Evolutionary conservation across 2,113 vertebrate genomes (phyloP).

Genomic region (Percina caprodes): DNA sequence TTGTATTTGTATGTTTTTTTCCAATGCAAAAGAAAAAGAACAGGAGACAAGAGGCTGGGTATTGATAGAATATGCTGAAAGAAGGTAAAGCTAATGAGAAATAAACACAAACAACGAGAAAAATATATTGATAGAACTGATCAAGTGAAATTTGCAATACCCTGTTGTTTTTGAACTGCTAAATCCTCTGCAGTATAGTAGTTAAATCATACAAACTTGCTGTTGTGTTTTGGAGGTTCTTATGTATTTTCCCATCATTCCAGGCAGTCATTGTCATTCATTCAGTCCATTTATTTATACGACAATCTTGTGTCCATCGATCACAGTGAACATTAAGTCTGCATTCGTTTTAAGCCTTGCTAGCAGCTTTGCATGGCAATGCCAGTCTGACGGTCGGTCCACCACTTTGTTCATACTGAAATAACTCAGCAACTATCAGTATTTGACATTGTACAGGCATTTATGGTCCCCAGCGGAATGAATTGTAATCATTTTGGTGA

Average conservation of each 20-base stretch:
- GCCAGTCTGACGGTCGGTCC: too few species aligned
- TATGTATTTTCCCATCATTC: not conserved
- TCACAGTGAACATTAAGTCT: not conserved
- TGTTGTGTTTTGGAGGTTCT: not conserved
- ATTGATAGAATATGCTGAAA: not conserved
- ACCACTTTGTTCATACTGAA: too few species aligned
- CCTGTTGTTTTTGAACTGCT: too few species aligned
- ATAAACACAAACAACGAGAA: not conserved
- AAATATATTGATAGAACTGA: too few species aligned
- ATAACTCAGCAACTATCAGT: not conserved
- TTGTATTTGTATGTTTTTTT: constrained; percentile 15
- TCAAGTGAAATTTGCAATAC: too few species aligned
- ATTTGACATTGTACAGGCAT: not conserved
- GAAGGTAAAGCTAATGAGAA: not conserved
- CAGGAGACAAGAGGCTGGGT: not conserved
- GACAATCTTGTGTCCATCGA: not conserved
- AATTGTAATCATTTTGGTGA: not conserved
- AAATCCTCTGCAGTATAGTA: too few species aligned
- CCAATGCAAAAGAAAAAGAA: not conserved
- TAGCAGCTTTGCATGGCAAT: not conserved
- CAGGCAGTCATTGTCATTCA: not conserved
- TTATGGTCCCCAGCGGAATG: not conserved
- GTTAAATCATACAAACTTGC: not conserved
- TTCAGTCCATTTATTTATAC: not conserved
- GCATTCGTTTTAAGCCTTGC: not conserved